These are phyloP conservation scores for Kradibia gibbosae DNA, from an alignment of 1,140 invertebrate genomes.

Conservation along the genomic window DNA sequence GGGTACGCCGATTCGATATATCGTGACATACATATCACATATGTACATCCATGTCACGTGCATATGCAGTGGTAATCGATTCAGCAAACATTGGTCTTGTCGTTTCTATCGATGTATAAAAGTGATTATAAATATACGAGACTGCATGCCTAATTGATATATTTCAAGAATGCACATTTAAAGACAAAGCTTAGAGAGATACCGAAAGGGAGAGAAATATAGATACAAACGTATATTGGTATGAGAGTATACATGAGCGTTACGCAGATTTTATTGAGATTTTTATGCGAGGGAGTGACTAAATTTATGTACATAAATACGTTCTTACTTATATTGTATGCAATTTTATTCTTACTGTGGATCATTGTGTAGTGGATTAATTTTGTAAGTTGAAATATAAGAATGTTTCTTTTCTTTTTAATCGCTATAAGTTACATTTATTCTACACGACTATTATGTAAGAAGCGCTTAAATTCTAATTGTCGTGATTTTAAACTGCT, in stretches of 20 bases:
- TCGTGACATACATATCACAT: not conserved
- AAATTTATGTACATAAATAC: slow-evolving; percentile 13
- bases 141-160: slow-evolving; percentile 15
- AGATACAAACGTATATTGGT: not conserved
- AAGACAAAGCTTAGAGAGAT: not conserved
- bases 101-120: not conserved
- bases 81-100: slow-evolving; percentile 30
- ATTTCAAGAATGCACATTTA: slow-evolving; percentile 42
- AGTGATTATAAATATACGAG: slow-evolving; percentile 32
- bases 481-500: not conserved
- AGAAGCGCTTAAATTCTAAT: not conserved
- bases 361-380: slow-evolving; percentile 14
- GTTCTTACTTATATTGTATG: not conserved
- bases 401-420: not conserved
- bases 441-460: not conserved
- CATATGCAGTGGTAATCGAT: not conserved
- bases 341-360: not conserved
- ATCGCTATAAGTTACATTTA: not conserved
- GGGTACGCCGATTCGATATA: not conserved
- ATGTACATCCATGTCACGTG: not conserved
- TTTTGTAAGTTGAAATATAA: slow-evolving; percentile 1
- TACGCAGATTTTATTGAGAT: slow-evolving; percentile 15
- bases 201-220: not conserved
- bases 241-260: slow-evolving; percentile 5
- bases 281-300: not conserved